These are phyloP conservation scores for Pseudonaja textilis DNA, from an alignment of 2,113 vertebrate genomes.

Conservation along the genomic window DNA sequence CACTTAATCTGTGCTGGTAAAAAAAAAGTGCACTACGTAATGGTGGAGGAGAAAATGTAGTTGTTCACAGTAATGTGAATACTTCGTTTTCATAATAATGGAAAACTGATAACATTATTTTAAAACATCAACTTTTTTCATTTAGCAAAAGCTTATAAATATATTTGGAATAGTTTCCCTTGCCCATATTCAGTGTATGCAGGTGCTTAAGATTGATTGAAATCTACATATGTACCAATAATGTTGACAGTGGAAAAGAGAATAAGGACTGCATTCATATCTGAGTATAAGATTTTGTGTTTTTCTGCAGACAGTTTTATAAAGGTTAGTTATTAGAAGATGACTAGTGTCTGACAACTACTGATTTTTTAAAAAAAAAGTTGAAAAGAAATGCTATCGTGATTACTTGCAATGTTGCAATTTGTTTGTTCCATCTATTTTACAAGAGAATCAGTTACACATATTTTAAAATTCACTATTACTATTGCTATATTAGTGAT, in stretches of 20 bases:
- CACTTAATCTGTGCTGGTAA: background rate
- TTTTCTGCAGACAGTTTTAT: background rate
- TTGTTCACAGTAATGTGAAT: background rate
- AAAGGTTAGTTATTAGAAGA: background rate
- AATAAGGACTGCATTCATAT: background rate
- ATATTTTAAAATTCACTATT: background rate
- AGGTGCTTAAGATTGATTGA: background rate
- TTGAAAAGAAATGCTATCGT: background rate
- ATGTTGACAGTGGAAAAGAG: background rate
- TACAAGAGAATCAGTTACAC: background rate
- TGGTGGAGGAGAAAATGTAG: background rate
- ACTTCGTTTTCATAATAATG: background rate
- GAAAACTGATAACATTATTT: background rate
- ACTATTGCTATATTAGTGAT: background rate
- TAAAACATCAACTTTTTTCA: background rate
- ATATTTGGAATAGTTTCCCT: background rate
- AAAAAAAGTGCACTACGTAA: background rate
- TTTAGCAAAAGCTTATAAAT: background rate
- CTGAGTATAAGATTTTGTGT: background rate
- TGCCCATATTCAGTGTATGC: background rate
- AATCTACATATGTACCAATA: background rate
- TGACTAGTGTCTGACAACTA: background rate
- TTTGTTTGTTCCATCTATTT: background rate
- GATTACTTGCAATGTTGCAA: background rate
- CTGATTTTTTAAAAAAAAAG: background rate